A percentile compares a stretch with the other conserved stretches of the same genome.
phyloP scores from a whole-genome alignment of 2,888 invertebrate species.

The Girardia tigrina region DNA sequence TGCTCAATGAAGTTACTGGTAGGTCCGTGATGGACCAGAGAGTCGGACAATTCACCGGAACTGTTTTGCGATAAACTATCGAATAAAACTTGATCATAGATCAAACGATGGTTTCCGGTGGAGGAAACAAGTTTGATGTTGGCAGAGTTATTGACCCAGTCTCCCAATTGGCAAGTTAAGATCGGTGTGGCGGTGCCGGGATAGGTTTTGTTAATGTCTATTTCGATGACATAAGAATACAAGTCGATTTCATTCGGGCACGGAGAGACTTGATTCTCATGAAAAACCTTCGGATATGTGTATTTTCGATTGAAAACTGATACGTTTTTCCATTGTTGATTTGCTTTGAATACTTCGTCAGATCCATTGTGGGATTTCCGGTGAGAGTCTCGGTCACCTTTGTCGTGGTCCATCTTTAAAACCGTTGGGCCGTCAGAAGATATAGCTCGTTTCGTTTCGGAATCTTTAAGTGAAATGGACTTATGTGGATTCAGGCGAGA shows the following conservation, averaged over 20 bases:
- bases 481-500: too few species aligned
- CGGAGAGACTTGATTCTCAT: neutral
- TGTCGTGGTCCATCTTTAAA: neutral
- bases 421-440: too few species aligned
- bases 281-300: neutral
- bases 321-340: neutral
- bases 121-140: neutral
- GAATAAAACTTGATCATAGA: neutral
- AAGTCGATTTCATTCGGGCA: neutral
- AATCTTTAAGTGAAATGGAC: too few species aligned
- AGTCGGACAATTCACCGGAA: neutral
- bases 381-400: neutral
- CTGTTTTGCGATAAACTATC: neutral
- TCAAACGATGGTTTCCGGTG: conserved; percentile 2
- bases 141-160: neutral
- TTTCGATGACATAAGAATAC: neutral
- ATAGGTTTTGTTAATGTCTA: neutral
- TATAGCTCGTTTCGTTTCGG: neutral
- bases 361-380: neutral
- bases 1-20: neutral
- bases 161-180: neutral
- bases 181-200: neutral
- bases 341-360: neutral
- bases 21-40: neutral
- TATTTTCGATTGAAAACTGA: neutral